Base-by-base conservation (phyloP, 2,797 vertebrate genomes). In the Florisuga fusca region DNA sequence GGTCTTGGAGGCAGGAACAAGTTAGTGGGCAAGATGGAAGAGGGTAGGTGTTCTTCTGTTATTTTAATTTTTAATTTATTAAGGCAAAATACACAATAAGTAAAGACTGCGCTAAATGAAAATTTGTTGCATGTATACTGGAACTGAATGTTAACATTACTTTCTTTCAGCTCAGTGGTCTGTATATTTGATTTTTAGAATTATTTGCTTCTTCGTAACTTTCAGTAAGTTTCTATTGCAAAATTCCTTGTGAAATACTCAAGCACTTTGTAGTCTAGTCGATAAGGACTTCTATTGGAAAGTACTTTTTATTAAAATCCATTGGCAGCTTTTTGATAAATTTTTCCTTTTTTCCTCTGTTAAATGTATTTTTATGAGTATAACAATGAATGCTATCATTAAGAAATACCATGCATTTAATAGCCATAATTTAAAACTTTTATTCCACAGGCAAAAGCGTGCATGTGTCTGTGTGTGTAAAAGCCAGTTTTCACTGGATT, bases 231-330 rank as follows among this genome's bases (percentile, higher is more conserved):
- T 96, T 92, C 77, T 90, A 0, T 92, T 94, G 87, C 91, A 84
- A 95, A 92, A 80, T 91, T 94, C 74, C 87, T 77, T 91, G 46
- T 80, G 67, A 93, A 87, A 69, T 72, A 88, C 72, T 87, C 62
- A 21, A 91, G 62, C 63, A 54, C 66, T 90, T 79, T 66, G 68
- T 87, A 94, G 62, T 55, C 67, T 67, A 20, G 36, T 59, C 85
- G 88, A 95, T 96, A 94, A 94, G 80, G 64, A 72, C 23, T 94
- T 89, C 71, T 90, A 4, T 21, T 94, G 86, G 77, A 84, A 94
- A 88, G 41, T 45, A 46, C 53, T 90, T 80, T 94, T 94, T 93
- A 72, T 90, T 89, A 90, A 91, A 96, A 93, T 80, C 67, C 61
- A 75, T 71, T 86, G 83, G 38, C 75, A 93, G 36, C 51, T 95